phyloP scores from a whole-genome alignment of 2,888 invertebrate genomes.

The Mongoloraphidia duomilia region DNA sequence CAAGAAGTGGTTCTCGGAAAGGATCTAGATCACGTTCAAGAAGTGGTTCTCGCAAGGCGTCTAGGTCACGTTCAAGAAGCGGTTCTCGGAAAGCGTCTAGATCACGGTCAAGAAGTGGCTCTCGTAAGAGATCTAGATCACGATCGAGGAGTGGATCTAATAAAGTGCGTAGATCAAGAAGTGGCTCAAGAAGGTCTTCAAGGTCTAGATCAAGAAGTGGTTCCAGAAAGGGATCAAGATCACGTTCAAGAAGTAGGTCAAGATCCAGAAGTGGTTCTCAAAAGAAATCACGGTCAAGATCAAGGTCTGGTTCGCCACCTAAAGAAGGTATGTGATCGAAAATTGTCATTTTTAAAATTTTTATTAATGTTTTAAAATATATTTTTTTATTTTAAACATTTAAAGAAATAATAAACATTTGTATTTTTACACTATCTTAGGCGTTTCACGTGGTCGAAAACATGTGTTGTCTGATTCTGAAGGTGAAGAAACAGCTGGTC shows the following conservation, averaged over 20 bases:
- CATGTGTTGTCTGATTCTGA: slow-evolving; percentile 44
- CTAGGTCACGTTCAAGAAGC: slow-evolving; percentile 18
- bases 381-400: not conserved
- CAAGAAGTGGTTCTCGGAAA: slow-evolving; percentile 12
- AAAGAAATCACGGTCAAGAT: slow-evolving; percentile 21
- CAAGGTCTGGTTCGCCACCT: slow-evolving; percentile 19
- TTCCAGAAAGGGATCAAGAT: slow-evolving; percentile 15
- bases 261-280: slow-evolving; percentile 15
- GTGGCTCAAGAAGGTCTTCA: slow-evolving; percentile 12
- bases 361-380: not conserved
- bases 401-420: not conserved
- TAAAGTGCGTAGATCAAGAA: slow-evolving; percentile 3
- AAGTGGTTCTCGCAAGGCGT: slow-evolving; percentile 20
- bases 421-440: not conserved
- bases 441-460: slow-evolving; percentile 7
- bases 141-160: slow-evolving; percentile 21
- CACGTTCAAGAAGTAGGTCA: slow-evolving; percentile 19
- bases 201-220: slow-evolving; percentile 20
- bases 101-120: slow-evolving; percentile 16
- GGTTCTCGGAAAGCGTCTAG: slow-evolving; percentile 16
- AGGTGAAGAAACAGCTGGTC: slow-evolving; percentile 29
- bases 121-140: slow-evolving; percentile 17
- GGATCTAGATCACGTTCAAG: slow-evolving; percentile 15
- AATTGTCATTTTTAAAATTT: not conserved
- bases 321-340: slow-evolving; percentile 5